Conservation (phyloP, 2,797 vertebrate species). For the Erethizon dorsatum region DNA sequence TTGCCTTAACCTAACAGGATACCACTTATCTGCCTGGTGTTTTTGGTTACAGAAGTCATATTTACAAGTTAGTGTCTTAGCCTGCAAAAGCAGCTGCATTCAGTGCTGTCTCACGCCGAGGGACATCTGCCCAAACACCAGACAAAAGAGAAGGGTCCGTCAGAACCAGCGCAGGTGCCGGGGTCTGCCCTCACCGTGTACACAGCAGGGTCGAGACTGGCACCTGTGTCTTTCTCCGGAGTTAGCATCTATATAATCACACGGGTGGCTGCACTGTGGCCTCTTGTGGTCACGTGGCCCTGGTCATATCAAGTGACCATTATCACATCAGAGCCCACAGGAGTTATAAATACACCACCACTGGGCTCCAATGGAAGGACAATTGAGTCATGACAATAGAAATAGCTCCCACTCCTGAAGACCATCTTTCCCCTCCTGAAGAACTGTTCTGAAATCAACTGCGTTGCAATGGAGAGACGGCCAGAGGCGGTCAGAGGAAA, state of each 20-base stretch:
- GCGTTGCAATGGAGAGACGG: constrained; percentile 79
- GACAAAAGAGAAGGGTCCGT: not conserved
- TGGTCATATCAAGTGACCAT: constrained; percentile 60
- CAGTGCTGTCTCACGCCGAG: not conserved
- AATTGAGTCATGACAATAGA: constrained; percentile 86
- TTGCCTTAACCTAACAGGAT: not conserved
- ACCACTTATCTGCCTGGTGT: not conserved
- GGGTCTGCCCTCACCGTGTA: fast-evolving
- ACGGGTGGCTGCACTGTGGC: not conserved
- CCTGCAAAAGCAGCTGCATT: not conserved
- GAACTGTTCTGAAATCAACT: constrained; percentile 1
- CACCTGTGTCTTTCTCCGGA: not conserved
- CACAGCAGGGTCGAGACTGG: not conserved
- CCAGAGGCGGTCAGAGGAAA: constrained; percentile 73
- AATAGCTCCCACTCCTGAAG: constrained; percentile 77
- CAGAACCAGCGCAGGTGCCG: fast-evolving
- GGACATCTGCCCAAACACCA: not conserved
- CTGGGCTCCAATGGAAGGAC: constrained; percentile 81
- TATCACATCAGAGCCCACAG: constrained; percentile 70
- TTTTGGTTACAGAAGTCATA: not conserved
- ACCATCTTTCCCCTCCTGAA: constrained; percentile 26
- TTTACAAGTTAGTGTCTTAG: not conserved
- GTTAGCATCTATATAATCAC: not conserved
- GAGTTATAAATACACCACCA: constrained; percentile 86
- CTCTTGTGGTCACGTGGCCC: constrained; percentile 67